Conservation (phyloP, 2,888 invertebrate species). For the Cryptophagus acutangulus region DNA sequence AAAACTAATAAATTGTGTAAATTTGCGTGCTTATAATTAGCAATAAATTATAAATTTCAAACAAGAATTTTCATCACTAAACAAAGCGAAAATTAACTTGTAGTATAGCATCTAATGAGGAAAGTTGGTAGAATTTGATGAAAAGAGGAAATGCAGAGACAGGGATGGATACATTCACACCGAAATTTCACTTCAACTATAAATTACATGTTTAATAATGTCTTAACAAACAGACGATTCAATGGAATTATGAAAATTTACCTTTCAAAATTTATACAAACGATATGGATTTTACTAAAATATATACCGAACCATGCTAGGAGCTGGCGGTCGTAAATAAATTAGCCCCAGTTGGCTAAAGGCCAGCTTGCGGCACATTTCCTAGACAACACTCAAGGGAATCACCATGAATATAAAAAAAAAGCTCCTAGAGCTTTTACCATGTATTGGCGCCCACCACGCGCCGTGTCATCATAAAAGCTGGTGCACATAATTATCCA, state of each 20-base stretch:
- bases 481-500: slow-evolving; percentile 7
- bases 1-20: too few species aligned
- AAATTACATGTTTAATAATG: too few species aligned
- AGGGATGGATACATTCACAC: slow-evolving; percentile 3
- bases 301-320: not conserved
- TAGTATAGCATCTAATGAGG: slow-evolving; percentile 24
- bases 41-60: slow-evolving; percentile 23
- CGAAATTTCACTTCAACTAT: too few species aligned
- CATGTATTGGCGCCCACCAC: slow-evolving; percentile 19
- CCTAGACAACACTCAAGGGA: slow-evolving; percentile 32
- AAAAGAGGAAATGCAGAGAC: slow-evolving; percentile 10
- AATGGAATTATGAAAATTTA: too few species aligned
- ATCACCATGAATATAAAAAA: slow-evolving; percentile 17
- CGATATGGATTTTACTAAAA: slow-evolving; percentile 1
- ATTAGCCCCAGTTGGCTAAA: slow-evolving; percentile 34
- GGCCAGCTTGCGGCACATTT: slow-evolving; percentile 35
- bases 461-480: slow-evolving; percentile 9
- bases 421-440: slow-evolving; percentile 19
- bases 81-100: slow-evolving; percentile 25
- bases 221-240: too few species aligned
- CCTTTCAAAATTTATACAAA: not conserved
- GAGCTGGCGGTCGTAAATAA: slow-evolving; percentile 29
- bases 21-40: slow-evolving; percentile 21
- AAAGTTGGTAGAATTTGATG: slow-evolving; percentile 19
- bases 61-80: slow-evolving; percentile 20